These are phyloP conservation scores for Catharus ustulatus DNA, from an alignment of 2,797 vertebrate genomes.

Conservation along the genomic window DNA sequence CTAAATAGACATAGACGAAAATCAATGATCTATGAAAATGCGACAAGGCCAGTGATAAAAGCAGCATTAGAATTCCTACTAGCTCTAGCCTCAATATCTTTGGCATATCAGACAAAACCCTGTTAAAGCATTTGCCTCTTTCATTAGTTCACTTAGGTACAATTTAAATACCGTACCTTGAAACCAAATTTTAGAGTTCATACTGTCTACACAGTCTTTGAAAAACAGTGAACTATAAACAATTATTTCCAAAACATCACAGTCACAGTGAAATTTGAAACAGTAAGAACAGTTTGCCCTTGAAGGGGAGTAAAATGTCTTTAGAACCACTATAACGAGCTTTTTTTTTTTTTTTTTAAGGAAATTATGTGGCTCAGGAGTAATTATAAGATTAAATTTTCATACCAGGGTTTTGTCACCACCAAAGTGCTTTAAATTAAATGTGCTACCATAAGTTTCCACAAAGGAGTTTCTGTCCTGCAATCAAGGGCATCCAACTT, in stretches of 20 bases:
- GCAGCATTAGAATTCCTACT: neutral
- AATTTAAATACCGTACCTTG: neutral
- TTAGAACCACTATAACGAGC: neutral
- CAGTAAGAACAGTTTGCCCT: neutral
- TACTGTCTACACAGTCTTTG: neutral
- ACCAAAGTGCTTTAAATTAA: neutral
- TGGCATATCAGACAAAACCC: neutral
- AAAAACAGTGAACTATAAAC: neutral
- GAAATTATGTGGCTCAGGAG: neutral
- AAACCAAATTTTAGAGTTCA: neutral
- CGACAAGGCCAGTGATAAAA: neutral
- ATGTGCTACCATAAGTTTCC: neutral
- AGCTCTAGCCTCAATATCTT: neutral
- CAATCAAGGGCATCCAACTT: neutral
- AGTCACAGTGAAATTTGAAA: neutral
- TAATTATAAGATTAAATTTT: neutral
- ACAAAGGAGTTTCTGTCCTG: neutral
- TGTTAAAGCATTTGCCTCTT: neutral
- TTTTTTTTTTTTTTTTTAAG: neutral
- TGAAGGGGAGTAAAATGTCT: neutral
- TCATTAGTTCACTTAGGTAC: neutral
- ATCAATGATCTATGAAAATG: neutral
- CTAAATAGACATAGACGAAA: neutral
- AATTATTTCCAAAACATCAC: neutral
- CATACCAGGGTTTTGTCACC: neutral